Base-by-base conservation (phyloP, 2,888 invertebrate species). In the Lepidocyrtoides sp. region DNA sequence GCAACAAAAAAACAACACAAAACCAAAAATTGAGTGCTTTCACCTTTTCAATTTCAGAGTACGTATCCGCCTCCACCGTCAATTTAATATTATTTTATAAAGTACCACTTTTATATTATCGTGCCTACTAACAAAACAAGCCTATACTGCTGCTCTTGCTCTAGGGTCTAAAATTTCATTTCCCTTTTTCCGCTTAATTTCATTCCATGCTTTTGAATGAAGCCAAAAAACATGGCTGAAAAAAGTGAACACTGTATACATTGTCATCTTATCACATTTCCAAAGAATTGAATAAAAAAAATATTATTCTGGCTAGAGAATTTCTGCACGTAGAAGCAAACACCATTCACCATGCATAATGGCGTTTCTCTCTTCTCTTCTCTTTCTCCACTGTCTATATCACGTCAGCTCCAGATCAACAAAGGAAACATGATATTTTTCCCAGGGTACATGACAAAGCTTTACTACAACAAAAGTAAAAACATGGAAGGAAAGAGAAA, bases 61-160 rank as follows among this genome's bases (percentile, higher is more conserved):
- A 3, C 41, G 69, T 20, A 69, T 41, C 81, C 81, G 81, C 81
- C 81, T 81, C 32, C 57, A n/a, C n/a, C n/a, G 17, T 4, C 81
- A 54, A 36, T 57, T 4, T 14, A 51, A 5, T 17, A 41, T 17
- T 51, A 4, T 51, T n/a, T n/a, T n/a, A n/a, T n/a, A n/a, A n/a
- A n/a, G n/a, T n/a, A n/a, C n/a, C n/a, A n/a, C n/a, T n/a, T n/a
- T n/a, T n/a, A n/a, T 44, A 60, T 60, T 20, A 8, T 60, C 5
- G 4, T 7, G 20, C 23, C 4, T 17, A 20, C 14, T 60, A 60
- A 23, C 10, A 60, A n/a, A n/a, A n/a, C n/a, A 60, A 60, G 4
- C 3, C n/a, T n/a, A 69, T 54, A 36, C 81, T 81, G n/a, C 7
- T 41, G n/a, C 29, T 29, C 0, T 17, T 36, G 29, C 36, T 32